Conservation (phyloP, 2,113 vertebrate genomes). For the Falco punctatus region DNA sequence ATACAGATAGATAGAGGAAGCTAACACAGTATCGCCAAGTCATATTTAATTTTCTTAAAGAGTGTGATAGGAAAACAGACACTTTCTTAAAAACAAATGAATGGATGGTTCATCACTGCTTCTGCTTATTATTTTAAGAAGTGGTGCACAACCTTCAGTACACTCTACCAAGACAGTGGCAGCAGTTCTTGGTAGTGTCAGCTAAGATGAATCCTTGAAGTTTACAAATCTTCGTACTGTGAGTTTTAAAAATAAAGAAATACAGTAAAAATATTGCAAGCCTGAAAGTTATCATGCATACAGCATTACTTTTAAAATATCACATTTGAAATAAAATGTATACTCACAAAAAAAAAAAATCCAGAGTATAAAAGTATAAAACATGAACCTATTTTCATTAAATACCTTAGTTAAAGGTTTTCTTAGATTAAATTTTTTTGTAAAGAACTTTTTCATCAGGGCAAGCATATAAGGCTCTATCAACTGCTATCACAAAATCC, state of each 20-base stretch:
- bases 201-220: neutral
- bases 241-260: neutral
- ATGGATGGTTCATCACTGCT: neutral
- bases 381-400: neutral
- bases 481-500: neutral
- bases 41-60: neutral
- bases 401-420: neutral
- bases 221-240: conserved; percentile 16
- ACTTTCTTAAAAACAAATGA: neutral
- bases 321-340: neutral
- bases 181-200: neutral
- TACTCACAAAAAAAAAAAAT: neutral
- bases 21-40: neutral
- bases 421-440: neutral
- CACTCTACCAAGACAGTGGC: neutral
- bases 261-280: conserved; percentile 18
- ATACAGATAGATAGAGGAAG: neutral
- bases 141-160: neutral
- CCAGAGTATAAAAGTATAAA: neutral
- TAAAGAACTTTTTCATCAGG: neutral
- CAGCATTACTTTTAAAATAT: conserved; percentile 22
- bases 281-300: neutral
- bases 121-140: conserved; percentile 32
- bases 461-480: neutral
- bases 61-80: neutral